These are phyloP conservation scores for Ciconia stormi DNA, from an alignment of 2,113 vertebrate species.

Conservation along the genomic window DNA sequence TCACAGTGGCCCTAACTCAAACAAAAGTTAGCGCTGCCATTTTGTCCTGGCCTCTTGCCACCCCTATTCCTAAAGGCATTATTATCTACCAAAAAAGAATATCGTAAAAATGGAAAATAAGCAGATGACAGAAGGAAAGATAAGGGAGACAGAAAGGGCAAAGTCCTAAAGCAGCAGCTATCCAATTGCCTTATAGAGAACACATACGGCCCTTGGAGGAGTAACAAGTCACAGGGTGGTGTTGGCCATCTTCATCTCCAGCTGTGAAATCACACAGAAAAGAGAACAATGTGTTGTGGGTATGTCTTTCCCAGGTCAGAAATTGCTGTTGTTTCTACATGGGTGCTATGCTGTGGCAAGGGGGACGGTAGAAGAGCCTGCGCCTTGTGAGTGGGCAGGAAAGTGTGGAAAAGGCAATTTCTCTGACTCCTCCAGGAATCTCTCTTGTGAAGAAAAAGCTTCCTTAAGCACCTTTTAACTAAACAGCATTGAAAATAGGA, in stretches of 20 bases:
- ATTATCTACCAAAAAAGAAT: conserved; percentile 27
- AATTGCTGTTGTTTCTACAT: not conserved
- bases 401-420: not conserved
- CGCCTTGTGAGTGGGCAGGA: not conserved
- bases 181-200: not conserved
- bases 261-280: conserved; percentile 6
- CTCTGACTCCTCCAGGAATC: not conserved
- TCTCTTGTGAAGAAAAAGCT: not conserved
- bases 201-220: not conserved
- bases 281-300: not conserved
- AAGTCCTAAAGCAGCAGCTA: conserved; percentile 37
- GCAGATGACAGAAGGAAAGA: conserved; percentile 51
- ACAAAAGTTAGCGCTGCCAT: conserved; percentile 38
- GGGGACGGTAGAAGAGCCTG: not conserved
- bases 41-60: conserved; percentile 51
- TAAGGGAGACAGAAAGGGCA: conserved; percentile 32
- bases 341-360: not conserved
- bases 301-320: not conserved
- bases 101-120: conserved; percentile 53
- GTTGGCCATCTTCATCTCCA: not conserved
- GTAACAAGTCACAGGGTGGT: not conserved
- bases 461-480: not conserved
- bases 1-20: conserved; percentile 3
- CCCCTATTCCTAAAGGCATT: conserved; percentile 23
- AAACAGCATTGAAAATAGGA: not conserved